Evolutionary conservation across 1,140 invertebrate species (phyloP), one percentile per base, ranked within the genome.

Genomic region (Harlomillsia oculata): DNA sequence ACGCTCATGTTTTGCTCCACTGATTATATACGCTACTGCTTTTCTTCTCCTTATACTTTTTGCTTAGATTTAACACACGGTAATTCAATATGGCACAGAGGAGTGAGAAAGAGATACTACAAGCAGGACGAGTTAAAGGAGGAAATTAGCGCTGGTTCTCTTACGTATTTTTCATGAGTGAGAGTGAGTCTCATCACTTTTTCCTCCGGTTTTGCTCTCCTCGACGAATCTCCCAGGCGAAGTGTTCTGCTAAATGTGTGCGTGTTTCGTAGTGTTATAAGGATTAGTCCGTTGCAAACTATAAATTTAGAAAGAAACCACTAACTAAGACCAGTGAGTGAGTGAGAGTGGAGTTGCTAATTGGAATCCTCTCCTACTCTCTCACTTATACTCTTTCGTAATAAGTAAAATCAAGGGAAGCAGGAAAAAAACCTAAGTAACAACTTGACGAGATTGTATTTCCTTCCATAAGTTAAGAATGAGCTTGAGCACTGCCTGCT

Each of bases 291-390:
- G n/a, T n/a, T n/a, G n/a, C n/a, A n/a, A 41, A 59, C 50, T 59
- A 59, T 59, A 59, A 59, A 54, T 54, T 60, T 57, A 55, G 45
- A 44, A 52, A 46, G 56, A 41, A 34, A 39, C n/a, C 26, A 30
- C 14, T 40, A 44, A 49, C 37, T n/a, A 32, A 44, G 37, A n/a
- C n/a, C n/a, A n/a, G n/a, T n/a, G n/a, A n/a, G n/a, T n/a, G 45
- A 30, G 45, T 48, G 36, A 21, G 45, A 13, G 36, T 53, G 43
- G 46, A 41, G 41, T 52, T 54, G 49, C 59, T 60, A 60, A 60
- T 60, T 60, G 53, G 59, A 60, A 60, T 60, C 48, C 53, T 53
- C 34, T n/a, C n/a, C n/a, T n/a, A n/a, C n/a, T n/a, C n/a, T n/a
- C n/a, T n/a, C n/a, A n/a, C n/a, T n/a, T n/a, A n/a, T n/a, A n/a